phyloP scores from a whole-genome alignment of 2,888 invertebrate species.

The Kryphioiulus occultus region DNA sequence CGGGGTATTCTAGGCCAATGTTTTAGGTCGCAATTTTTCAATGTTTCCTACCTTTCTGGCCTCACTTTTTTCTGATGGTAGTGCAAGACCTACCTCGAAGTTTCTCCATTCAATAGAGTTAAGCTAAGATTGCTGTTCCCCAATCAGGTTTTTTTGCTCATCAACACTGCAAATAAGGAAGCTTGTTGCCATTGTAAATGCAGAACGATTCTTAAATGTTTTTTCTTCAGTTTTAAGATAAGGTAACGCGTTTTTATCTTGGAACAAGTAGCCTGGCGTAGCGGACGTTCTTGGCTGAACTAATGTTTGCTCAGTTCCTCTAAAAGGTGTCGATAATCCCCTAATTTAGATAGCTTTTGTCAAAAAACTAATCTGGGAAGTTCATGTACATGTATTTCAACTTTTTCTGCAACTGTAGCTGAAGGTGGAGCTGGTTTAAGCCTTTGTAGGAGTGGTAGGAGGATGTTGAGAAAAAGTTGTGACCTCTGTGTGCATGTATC shows the following conservation, averaged over 20 bases:
- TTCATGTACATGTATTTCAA: no score
- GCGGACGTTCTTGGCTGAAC: not conserved
- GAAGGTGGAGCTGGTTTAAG: not conserved
- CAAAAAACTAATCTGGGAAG: not conserved
- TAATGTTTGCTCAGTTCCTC: not conserved
- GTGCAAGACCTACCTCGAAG: not conserved
- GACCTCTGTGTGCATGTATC: not conserved
- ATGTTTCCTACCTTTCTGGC: not conserved
- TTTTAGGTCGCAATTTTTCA: not conserved
- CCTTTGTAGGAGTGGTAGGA: not conserved
- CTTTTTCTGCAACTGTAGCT: not conserved
- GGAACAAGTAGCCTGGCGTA: no score
- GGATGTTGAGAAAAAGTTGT: not conserved
- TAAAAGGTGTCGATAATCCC: not conserved
- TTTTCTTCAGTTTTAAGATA: not conserved
- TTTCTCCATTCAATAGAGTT: not conserved
- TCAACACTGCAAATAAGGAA: not conserved
- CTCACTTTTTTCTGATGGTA: not conserved
- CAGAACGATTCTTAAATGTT: not conserved
- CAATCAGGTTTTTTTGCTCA: not conserved
- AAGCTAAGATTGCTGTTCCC: no score
- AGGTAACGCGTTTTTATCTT: not conserved
- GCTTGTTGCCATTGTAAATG: not conserved
- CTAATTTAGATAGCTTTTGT: not conserved
- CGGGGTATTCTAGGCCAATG: not conserved